phyloP scores from a whole-genome alignment of 2,888 invertebrate species.

The Hartigia nigra region DNA sequence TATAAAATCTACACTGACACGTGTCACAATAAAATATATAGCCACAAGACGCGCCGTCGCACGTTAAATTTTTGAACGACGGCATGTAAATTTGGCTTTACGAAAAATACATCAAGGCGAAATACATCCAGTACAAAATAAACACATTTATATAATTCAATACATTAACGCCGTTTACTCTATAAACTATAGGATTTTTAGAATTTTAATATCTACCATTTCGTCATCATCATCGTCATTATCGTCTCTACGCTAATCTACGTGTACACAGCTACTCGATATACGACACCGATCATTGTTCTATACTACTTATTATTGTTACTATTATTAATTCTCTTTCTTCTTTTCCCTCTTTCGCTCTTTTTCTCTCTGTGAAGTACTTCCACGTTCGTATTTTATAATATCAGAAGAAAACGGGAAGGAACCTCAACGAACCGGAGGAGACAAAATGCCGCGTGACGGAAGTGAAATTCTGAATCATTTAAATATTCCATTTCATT shows the following conservation, averaged over 20 bases:
- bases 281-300: conserved; percentile 24
- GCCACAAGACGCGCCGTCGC: conserved; percentile 30
- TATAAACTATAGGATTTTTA: conserved; percentile 5
- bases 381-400: not conserved
- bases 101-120: conserved; percentile 54
- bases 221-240: not conserved
- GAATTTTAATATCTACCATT: not conserved
- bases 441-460: not conserved
- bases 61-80: conserved; percentile 23
- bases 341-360: not conserved
- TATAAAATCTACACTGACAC: conserved; percentile 60
- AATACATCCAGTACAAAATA: conserved; percentile 56
- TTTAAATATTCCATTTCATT: conserved; percentile 1
- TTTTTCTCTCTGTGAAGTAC: not conserved
- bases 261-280: not conserved
- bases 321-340: not conserved
- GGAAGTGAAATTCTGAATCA: not conserved
- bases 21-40: conserved; percentile 43
- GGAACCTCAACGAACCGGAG: not conserved
- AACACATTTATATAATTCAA: conserved; percentile 42
- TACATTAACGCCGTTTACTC: conserved; percentile 7
- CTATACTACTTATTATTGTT: conserved; percentile 15
- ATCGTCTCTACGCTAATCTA: conserved; percentile 1
- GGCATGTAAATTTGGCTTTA: conserved; percentile 24
- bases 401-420: not conserved